Base-by-base conservation (phyloP, 2,888 invertebrate genomes). In the Cheilosia urbana region DNA sequence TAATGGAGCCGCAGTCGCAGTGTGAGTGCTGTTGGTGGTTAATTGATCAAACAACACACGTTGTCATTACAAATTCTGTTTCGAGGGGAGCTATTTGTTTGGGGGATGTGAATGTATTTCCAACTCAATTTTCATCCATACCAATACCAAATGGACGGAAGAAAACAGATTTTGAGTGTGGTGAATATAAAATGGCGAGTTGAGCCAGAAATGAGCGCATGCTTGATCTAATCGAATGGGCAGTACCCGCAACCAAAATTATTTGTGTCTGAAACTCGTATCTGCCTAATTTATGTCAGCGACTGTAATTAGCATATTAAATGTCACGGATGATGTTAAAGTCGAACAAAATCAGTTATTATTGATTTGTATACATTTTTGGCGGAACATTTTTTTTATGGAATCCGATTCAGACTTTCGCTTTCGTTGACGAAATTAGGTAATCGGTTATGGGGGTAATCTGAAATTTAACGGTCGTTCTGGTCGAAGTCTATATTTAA, bases 311-410 rank as follows among this genome's bases (percentile, higher is more conserved):
- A 37, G 49, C 75, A 75, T 75, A 55, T 58, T 66, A 49, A 75
- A 75, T 75, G 65, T 65, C 75, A 58, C 47, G 40, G 65, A 57
- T 47, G 19, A 45, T 27, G 47, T 37, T 58, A 49, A 51, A 17
- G 21, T n/a, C 11, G 40, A 65, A 65, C n/a, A 27, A 65, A 27
- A 47, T 37, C 65, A 9, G 13, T 30, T 11, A 49, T 6, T 66
- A 47, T 40, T 19, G 21, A 5, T 6, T 47, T 55, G 30, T 45
- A 4, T 15, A 21, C 5, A 7, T 53, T 42, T 62, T 15, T 13
- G 27, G 34, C 40, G n/a, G 11, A 2, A n/a, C 21, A 40, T 27
- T 47, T 17, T 27, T 47, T 27, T 40, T 40, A 24, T 4, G 4
- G 15, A 30, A 34, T 21, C 21, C 21, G 24, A 47, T 45, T 57